Percentiles rank a stretch among this genome's conserved stretches.
These are phyloP conservation scores for Xenopus petersii DNA, from an alignment of 2,797 vertebrate species.

Conservation along the genomic window DNA sequence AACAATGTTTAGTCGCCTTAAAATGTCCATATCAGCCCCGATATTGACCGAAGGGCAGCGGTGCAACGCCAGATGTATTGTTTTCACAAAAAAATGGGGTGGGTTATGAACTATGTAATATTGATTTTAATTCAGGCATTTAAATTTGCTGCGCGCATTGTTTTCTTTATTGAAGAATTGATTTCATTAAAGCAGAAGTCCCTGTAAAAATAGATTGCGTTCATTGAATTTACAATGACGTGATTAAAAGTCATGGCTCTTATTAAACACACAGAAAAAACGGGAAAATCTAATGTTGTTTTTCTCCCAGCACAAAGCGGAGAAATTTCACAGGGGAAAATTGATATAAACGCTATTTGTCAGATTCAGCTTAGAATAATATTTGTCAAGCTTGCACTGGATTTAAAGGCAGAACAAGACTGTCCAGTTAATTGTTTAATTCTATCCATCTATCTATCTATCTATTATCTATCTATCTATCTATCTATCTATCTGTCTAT, in stretches of 20 bases:
- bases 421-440: too few species aligned
- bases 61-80: constrained; percentile 35
- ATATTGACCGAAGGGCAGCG: constrained; percentile 8
- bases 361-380: neutral
- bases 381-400: too few species aligned
- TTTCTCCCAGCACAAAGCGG: neutral
- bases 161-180: constrained; percentile 63
- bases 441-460: too few species aligned
- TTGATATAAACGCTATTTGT: neutral
- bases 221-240: constrained; percentile 63
- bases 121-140: constrained; percentile 59
- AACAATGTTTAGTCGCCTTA: constrained; percentile 18
- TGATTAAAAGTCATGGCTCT: constrained; percentile 55
- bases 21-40: constrained; percentile 7
- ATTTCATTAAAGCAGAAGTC: constrained; percentile 59
- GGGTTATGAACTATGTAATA: constrained; percentile 51
- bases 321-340: neutral
- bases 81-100: constrained; percentile 46
- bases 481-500: too few species aligned
- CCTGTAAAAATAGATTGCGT: constrained; percentile 60
- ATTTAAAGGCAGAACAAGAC: too few species aligned
- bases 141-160: constrained; percentile 55
- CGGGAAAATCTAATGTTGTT: neutral
- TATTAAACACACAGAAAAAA: neutral
- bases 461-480: too few species aligned